Evolutionary conservation across 2,797 vertebrate species (phyloP).

Genomic region (Muscicapa striata): DNA sequence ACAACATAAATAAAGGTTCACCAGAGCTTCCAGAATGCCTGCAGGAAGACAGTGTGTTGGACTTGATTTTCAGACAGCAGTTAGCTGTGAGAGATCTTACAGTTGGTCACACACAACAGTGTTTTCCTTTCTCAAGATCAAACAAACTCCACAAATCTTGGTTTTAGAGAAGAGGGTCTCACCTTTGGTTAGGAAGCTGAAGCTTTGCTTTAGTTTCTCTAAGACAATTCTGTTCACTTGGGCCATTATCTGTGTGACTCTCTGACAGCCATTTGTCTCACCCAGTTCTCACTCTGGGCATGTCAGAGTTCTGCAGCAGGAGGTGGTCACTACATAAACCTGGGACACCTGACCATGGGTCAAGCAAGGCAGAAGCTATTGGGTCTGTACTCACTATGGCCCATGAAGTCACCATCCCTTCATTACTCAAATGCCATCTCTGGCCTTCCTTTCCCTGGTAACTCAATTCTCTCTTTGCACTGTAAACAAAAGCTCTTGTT

Average conservation of each 20-base stretch:
- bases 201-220: neutral
- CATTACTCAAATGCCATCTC: neutral
- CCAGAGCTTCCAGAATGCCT: neutral
- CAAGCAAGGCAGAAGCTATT: neutral
- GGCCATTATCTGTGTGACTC: no score
- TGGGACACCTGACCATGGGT: neutral
- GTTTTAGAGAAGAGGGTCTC: neutral
- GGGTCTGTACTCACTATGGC: neutral
- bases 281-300: neutral
- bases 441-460: neutral
- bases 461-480: neutral
- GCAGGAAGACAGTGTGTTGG: neutral
- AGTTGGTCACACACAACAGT: neutral
- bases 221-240: neutral
- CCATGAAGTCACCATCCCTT: neutral
- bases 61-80: neutral
- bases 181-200: neutral
- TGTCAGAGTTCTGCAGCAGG: neutral
- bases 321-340: neutral
- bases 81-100: neutral
- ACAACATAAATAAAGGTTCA: neutral
- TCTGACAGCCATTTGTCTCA: no score
- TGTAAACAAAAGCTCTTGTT: neutral
- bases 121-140: neutral
- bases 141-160: neutral